A percentile compares a stretch with the other conserved stretches of the same genome.
Conservation (phyloP, 2,113 vertebrate species). For the Hyperopisus bebe region DNA sequence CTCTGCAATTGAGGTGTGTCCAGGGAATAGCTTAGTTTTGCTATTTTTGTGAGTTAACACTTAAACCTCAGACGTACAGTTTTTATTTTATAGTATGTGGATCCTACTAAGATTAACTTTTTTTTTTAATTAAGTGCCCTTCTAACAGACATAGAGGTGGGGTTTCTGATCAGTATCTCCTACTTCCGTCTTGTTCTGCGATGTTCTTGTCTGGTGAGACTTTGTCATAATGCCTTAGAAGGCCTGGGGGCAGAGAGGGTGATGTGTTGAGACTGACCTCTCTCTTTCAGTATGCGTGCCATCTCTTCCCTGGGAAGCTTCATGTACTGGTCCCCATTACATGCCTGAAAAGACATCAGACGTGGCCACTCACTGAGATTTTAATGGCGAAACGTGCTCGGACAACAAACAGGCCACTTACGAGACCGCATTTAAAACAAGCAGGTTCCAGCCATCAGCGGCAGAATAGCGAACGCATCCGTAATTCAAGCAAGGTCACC, state of each 20-base stretch:
- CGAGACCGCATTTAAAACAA: neutral
- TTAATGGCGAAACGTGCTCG: neutral
- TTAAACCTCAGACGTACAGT: neutral
- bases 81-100: neutral
- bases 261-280: conserved; percentile 32
- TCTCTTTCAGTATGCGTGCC: conserved; percentile 53
- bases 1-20: neutral
- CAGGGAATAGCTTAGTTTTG: neutral
- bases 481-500: neutral
- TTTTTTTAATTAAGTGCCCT: neutral
- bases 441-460: neutral
- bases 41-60: neutral
- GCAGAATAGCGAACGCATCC: neutral
- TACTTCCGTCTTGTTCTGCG: neutral
- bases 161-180: neutral
- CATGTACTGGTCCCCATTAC: conserved; percentile 71
- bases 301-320: conserved; percentile 63
- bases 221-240: neutral
- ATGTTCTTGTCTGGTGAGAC: neutral
- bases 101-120: neutral
- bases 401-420: neutral
- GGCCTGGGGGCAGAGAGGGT: neutral
- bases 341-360: conserved; percentile 53
- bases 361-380: neutral
- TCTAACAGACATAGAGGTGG: neutral